Percentiles rank a stretch among this genome's conserved stretches.
Conservation (phyloP, 1,140 invertebrate species). For the Nomia melanderi region DNA sequence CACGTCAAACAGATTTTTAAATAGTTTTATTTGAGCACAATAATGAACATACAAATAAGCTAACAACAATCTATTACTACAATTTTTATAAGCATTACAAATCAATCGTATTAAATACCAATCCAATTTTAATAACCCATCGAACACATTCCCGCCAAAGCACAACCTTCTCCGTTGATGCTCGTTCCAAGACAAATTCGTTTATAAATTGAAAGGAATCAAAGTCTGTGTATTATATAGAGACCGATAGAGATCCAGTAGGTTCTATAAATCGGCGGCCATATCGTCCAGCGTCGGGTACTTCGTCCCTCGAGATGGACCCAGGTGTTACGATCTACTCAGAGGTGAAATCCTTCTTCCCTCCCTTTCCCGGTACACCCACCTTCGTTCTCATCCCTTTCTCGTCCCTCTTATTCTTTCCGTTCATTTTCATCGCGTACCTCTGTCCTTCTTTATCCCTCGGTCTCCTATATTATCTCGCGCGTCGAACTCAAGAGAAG, state of each 20-base stretch:
- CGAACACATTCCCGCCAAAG: no score
- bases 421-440: conserved; percentile 11
- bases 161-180: no score
- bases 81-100: no score
- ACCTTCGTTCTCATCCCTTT: background rate
- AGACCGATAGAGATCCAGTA: background rate
- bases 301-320: conserved; percentile 40
- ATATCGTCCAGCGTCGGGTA: conserved; percentile 27
- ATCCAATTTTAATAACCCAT: no score
- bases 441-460: background rate
- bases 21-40: no score
- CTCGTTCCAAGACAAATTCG: background rate
- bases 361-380: background rate
- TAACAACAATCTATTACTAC: no score
- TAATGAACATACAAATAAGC: no score
- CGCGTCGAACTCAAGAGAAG: conserved; percentile 50
- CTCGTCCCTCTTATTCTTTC: background rate
- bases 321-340: conserved; percentile 51
- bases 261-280: conserved; percentile 50
- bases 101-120: no score
- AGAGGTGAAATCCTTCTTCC: conserved; percentile 29
- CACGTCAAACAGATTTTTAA: no score
- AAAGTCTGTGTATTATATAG: background rate
- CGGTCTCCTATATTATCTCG: conserved; percentile 51
- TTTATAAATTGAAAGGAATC: background rate